Base-by-base conservation (phyloP, 2,113 vertebrate species). In the Ochotona princeps region DNA sequence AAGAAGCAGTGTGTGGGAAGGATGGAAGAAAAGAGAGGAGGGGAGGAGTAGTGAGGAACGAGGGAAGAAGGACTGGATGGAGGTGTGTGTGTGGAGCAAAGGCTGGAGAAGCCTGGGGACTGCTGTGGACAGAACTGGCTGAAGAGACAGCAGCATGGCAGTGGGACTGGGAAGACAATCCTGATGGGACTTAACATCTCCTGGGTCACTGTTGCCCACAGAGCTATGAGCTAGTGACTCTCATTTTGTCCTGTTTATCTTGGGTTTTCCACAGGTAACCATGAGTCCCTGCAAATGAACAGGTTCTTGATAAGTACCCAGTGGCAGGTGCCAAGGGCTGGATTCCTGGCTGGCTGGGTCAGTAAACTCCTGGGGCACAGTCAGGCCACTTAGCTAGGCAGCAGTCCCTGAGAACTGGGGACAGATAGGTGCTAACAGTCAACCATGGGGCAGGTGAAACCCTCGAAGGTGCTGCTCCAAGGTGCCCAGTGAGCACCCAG, bases 41-140 rank as follows among this genome's bases (percentile, higher is more conserved):
- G 17, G 8, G 1, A 32, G 10, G 26, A 18, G 7, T 44, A 44
- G 3, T 0, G 26, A 3, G 20, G 44, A 14, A 7, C 6, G 7
- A 13, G n/a, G 5, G 15, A 15, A 82, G 18, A 44, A 73, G 54
- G 78, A 73, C 18, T 35, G 5, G 0, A 75, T 63, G 28, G 51
- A 70, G 38, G 60, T 32, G n/a, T 89, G 23, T 73, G 26, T 44
- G 30, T 49, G 26, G 49, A 85, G 51, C 20, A 35, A 67, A 84
- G 61, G 49, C 35, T 80, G 28, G 35, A 44, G 47, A 18, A 61
- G 49, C 13, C 78, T 44, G 28, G 72, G 35, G 38, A 90, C 7
- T 4, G 14, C 14, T 20, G 49, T 60, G 79, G 17, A 14, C 26
- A 47, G 10, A 63, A 49, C 78, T 2, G 26, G 76, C 82, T 15